phyloP scores from a whole-genome alignment of 2,888 invertebrate genomes.

The Luperina nickerlii region DNA sequence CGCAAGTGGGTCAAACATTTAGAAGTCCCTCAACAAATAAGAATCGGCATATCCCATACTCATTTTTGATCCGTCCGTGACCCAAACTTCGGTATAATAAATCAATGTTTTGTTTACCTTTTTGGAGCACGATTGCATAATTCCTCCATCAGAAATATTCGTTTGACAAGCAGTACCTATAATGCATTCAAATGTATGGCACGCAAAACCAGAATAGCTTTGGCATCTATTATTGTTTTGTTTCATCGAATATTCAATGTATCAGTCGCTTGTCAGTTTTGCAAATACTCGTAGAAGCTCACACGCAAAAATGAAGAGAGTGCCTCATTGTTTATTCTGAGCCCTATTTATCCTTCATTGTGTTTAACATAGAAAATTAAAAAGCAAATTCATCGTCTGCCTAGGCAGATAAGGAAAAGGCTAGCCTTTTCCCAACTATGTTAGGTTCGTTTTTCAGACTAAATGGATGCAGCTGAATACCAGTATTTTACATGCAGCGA shows the following conservation, averaged over 20 bases:
- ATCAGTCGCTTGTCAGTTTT: background rate
- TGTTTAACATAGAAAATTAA: background rate
- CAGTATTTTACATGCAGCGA: too few relatives aligned
- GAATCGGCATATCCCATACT: constrained; percentile 14
- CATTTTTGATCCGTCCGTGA: constrained; percentile 44
- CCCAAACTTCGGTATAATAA: constrained; percentile 46
- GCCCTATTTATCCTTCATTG: background rate
- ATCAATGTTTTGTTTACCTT: constrained; percentile 54
- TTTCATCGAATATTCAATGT: constrained; percentile 16
- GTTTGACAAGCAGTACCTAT: constrained; percentile 49
- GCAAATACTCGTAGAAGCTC: too few relatives aligned
- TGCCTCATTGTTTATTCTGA: background rate
- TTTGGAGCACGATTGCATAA: constrained; percentile 58
- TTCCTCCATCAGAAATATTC: constrained; percentile 46
- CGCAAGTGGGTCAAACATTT: constrained; percentile 38
- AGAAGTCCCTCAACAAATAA: background rate
- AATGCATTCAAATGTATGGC: constrained; percentile 61
- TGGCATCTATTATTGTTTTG: constrained; percentile 24
- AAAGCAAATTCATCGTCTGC: too few relatives aligned
- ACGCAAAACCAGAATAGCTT: constrained; percentile 47
- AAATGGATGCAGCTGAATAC: too few relatives aligned
- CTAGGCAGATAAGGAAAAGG: too few relatives aligned
- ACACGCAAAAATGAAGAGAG: background rate
- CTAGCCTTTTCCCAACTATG: too few relatives aligned
- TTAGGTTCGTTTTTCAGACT: too few relatives aligned